Evolutionary conservation across 2,113 vertebrate genomes (phyloP).

Genomic region (Ovis canadensis): DNA sequence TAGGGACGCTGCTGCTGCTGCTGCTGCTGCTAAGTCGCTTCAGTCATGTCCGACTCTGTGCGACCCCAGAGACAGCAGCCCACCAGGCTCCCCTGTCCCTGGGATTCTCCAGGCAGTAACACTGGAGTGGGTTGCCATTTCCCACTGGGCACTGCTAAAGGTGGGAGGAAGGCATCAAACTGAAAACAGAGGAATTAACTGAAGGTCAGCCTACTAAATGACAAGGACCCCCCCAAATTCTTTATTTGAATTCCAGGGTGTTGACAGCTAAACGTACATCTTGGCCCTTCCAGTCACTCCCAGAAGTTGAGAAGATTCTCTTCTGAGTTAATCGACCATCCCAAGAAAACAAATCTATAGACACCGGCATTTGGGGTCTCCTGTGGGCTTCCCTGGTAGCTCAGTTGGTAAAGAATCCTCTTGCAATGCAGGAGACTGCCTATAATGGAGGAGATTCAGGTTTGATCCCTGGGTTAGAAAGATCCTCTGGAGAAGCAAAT

Average conservation of each 20-base stretch:
- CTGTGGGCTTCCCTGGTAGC: background rate
- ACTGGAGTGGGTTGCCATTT: too few species aligned
- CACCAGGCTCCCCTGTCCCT: too few species aligned
- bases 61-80: too few species aligned
- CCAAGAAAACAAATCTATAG: background rate
- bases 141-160: background rate
- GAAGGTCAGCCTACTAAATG: background rate
- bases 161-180: background rate
- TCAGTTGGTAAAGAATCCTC: background rate
- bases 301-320: background rate
- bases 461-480: background rate
- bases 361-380: background rate
- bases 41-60: too few species aligned
- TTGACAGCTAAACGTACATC: background rate
- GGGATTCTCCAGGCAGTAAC: too few species aligned
- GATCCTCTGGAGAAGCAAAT: background rate
- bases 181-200: background rate
- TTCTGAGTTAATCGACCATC: background rate
- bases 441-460: background rate
- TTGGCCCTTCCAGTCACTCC: background rate
- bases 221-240: background rate
- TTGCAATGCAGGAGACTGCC: background rate
- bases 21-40: too few species aligned
- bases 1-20: background rate
- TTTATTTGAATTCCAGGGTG: background rate